Conservation (phyloP, 2,888 invertebrate species). For the Tridacna crocea region DNA sequence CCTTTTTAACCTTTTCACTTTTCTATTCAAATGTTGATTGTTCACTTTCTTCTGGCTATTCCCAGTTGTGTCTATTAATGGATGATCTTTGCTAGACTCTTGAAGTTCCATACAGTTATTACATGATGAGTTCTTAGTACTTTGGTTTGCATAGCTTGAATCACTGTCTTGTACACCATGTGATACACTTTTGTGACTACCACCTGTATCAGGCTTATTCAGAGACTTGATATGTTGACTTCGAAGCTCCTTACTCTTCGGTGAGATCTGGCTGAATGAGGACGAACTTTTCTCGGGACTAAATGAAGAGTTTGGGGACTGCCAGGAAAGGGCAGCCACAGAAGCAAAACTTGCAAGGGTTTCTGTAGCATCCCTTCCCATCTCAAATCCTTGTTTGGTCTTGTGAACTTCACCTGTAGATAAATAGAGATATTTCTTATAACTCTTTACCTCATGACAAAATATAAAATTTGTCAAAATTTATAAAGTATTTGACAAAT, state of each 20-base stretch:
- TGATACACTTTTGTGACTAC: background rate
- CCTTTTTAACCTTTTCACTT: constrained; percentile 54
- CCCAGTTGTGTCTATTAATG: constrained; percentile 2
- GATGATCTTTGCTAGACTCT: constrained; percentile 19
- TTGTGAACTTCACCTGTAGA: constrained; percentile 46
- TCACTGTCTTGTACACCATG: background rate
- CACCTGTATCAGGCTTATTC: background rate
- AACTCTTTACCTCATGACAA: background rate
- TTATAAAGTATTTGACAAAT: too few relatives aligned
- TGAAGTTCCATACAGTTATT: constrained; percentile 37
- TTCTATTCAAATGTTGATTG: constrained; percentile 34
- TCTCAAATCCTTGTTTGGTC: constrained; percentile 49
- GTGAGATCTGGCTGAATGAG: constrained; percentile 12
- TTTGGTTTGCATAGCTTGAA: background rate
- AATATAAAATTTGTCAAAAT: too few relatives aligned
- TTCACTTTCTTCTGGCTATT: background rate
- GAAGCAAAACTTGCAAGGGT: constrained; percentile 57
- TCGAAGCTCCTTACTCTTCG: background rate
- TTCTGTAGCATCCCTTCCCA: constrained; percentile 48
- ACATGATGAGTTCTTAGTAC: constrained; percentile 33
- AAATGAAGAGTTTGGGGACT: constrained; percentile 18
- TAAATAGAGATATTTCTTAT: background rate
- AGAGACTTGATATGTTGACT: background rate
- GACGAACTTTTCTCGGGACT: constrained; percentile 19
- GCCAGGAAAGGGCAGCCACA: constrained; percentile 54